phyloP scores from a whole-genome alignment of 2,797 vertebrate species.

The Remorina albescens region DNA sequence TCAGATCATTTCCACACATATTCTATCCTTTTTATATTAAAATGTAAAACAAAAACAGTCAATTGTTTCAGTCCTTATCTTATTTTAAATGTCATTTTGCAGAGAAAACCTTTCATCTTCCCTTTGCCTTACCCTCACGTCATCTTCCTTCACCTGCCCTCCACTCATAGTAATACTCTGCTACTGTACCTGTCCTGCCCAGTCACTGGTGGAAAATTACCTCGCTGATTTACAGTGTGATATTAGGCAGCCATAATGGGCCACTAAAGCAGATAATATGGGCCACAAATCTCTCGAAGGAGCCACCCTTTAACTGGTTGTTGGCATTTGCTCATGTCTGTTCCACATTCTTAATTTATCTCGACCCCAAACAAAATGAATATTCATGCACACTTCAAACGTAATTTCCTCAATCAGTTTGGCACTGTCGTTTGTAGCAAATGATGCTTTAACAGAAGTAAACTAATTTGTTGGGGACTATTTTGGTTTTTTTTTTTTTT shows the following conservation, averaged over 20 bases:
- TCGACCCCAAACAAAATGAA: slow-evolving; percentile 41
- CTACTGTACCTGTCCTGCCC: slow-evolving; percentile 76
- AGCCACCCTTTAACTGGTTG: slow-evolving; percentile 65
- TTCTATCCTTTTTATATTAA: slow-evolving; percentile 68
- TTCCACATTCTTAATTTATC: slow-evolving; percentile 55
- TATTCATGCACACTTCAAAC: slow-evolving; percentile 26
- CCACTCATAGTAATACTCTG: slow-evolving; percentile 21
- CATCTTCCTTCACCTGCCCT: neutral
- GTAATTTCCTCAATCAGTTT: neutral
- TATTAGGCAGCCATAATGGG: slow-evolving; percentile 78
- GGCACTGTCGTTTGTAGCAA: neutral
- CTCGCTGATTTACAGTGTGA: slow-evolving; percentile 78
- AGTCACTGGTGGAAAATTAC: slow-evolving; percentile 73
- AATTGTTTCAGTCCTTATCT: slow-evolving; percentile 14
- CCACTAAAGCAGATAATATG: slow-evolving; percentile 77
- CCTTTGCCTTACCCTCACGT: slow-evolving; percentile 41
- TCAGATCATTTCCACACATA: slow-evolving; percentile 52
- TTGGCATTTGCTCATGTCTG: slow-evolving; percentile 68
- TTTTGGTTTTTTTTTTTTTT: neutral
- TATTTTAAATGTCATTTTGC: slow-evolving; percentile 41
- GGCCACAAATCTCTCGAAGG: slow-evolving; percentile 72
- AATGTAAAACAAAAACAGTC: slow-evolving; percentile 15
- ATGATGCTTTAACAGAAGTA: neutral
- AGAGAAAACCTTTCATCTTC: slow-evolving; percentile 58
- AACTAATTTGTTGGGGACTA: neutral